Evolutionary conservation across 2,888 invertebrate species (phyloP), one percentile per base, ranked within the genome.

Genomic region (Omphaloscelis lunosa): DNA sequence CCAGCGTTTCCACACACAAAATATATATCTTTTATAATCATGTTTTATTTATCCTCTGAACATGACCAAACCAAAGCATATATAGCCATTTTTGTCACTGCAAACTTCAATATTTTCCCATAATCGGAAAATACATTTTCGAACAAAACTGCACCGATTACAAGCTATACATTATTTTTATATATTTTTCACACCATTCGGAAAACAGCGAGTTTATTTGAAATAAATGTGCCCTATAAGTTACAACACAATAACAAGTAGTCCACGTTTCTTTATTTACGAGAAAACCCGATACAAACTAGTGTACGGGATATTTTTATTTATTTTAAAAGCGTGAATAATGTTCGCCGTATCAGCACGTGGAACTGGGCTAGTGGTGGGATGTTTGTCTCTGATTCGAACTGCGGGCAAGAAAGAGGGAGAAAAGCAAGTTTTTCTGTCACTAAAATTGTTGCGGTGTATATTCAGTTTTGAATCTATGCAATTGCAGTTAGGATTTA

Each of bases 311-410:
- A 70, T 87, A 86, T 84, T 88, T 88, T 88, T 88, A 89, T 89
- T 89, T 88, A 89, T 88, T 88, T 88, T 88, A 86, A 88, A 88
- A 82, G 79, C 78, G 88, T 88, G 88, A 88, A 88, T 88, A 86
- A 88, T 89, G 88, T 79, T 56, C 75, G 80, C 77, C n/a, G 82
- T 83, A 89, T 88, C 89, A 88, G 89, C 86, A 86, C 88, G 75
- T 82, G 82, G 68, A 79, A 67, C 70, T 65, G 53, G 20, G 48
- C 11, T 86, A 89, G 89, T 56, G 89, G 12, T 81, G 88, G 68
- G 86, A 74, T 6, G 20, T 45, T 53, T 62, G 59, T 51, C 79
- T 20, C 6, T 48, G 48, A 48, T 48, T 20, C 17, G 17, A 48
- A 48, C 17, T 20, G 51, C 8, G 51, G 51, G 20, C 20, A 51